Evolutionary conservation across 2,888 invertebrate genomes (phyloP).

Genomic region (Tethea ocularis): DNA sequence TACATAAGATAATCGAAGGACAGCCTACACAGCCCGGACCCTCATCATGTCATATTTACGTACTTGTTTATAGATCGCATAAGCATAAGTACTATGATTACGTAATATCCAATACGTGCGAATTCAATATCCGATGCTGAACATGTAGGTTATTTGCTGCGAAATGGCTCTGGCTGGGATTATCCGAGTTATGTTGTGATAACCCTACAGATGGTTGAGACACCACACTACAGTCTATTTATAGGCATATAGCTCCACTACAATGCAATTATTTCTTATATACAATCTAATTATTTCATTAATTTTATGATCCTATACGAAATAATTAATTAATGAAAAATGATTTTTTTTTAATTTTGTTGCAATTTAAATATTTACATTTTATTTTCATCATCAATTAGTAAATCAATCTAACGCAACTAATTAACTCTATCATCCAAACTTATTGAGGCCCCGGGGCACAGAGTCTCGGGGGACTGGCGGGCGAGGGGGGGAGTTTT

Average conservation of each 20-base stretch:
- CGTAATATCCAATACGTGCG: slow-evolving; percentile 20
- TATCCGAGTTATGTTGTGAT: neutral
- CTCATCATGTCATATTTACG: slow-evolving; percentile 26
- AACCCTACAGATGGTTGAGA: neutral
- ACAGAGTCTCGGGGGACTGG: too few relatives aligned
- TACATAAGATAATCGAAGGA: neutral
- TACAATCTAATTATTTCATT: too few relatives aligned
- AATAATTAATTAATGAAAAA: too few relatives aligned
- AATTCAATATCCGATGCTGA: slow-evolving; percentile 26
- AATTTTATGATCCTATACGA: too few relatives aligned
- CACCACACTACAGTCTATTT: neutral
- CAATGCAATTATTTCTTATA: too few relatives aligned
- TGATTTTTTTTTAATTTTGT: too few relatives aligned
- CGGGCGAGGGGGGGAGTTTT: too few relatives aligned
- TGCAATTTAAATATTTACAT: too few relatives aligned
- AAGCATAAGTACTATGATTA: slow-evolving; percentile 22
- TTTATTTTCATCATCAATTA: too few relatives aligned
- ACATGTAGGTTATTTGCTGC: slow-evolving; percentile 25
- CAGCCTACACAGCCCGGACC: neutral
- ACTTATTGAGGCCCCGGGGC: too few relatives aligned
- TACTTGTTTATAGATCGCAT: slow-evolving; percentile 21
- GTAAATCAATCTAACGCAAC: too few relatives aligned
- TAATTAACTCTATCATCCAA: too few relatives aligned
- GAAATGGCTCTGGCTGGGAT: slow-evolving; percentile 4
- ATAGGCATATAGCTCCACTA: neutral